Base-by-base conservation (phyloP, 2,888 invertebrate genomes). In the Melanchra persicariae region DNA sequence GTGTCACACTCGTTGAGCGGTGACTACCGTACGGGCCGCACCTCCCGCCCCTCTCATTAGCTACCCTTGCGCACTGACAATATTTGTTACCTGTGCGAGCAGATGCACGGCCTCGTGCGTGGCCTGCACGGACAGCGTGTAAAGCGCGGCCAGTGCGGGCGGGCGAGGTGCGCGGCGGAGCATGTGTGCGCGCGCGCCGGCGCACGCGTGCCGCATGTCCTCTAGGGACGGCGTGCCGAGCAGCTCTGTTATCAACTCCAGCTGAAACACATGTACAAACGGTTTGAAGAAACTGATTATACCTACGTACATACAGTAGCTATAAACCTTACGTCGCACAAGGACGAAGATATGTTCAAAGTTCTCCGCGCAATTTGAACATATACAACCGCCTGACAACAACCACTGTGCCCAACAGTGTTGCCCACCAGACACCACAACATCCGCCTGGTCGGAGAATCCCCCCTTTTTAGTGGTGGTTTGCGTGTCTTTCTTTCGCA, bases 101-200 rank as follows among this genome's bases (percentile, higher is more conserved):
- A 99, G 97, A 96, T 99, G 99, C 83, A 99, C 99, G 69, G 99
- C 99, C 96, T 99, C 99, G 93, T 99, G 99, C 80, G 99, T 99
- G 89, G 99, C 99, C 93, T 99, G 99, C 81, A 97, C 96, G 84
- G 98, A 98, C 77, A 99, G 97, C 75, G 98, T 98, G 96, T 99
- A 99, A 83, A 99, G 97, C 84, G 98, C 98, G 85, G 98, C 97
- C 88, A 99, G 97, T 87, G 98, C 98, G 82, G 98, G 98, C 87
- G 98, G 98, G 95, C 98, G 99, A 81, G 98, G 98, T 85, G 98
- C 98, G 89, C 98, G 97, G 74, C 98, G 97, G 90, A 98, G 93
- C 98, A 99, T 99, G 94, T 99, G 99, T 37, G 98, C 97, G 84
- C 98, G 97, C 54, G 99, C 99, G 79, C 99, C 99, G 86, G 99